These are phyloP conservation scores for Lissocephala sabroskyi DNA, from an alignment of 2,888 invertebrate species.

Conservation along the genomic window DNA sequence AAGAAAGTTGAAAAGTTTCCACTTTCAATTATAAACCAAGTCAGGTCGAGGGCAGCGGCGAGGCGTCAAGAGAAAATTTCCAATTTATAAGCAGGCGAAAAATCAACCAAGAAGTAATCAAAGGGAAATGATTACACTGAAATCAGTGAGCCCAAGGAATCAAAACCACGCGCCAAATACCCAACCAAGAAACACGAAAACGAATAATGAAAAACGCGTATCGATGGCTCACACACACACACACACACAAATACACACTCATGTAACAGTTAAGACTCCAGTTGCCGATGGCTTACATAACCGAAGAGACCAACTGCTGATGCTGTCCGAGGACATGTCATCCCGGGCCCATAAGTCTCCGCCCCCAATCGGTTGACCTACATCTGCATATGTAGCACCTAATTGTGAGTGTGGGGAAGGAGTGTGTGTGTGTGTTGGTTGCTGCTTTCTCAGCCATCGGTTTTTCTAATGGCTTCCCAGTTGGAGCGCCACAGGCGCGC, in stretches of 20 bases:
- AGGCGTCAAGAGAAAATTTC: slow-evolving; percentile 26
- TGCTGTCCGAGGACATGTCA: too few relatives aligned
- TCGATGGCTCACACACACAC: slow-evolving; percentile 2
- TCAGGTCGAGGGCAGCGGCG: slow-evolving; percentile 19
- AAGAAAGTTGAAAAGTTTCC: slow-evolving; percentile 49
- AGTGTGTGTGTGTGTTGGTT: not conserved
- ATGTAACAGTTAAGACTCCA: too few relatives aligned
- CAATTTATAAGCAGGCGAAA: slow-evolving; percentile 37
- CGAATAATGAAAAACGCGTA: slow-evolving; percentile 5
- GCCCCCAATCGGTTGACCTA: slow-evolving; percentile 19
- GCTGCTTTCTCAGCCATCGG: not conserved
- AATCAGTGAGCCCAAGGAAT: slow-evolving; percentile 35
- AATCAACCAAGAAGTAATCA: too few relatives aligned
- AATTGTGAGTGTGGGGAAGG: slow-evolving; percentile 9
- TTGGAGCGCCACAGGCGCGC: not conserved
- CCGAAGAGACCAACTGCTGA: too few relatives aligned
- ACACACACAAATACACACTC: too few relatives aligned
- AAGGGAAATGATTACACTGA: too few relatives aligned
- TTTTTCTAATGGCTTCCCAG: slow-evolving; percentile 3
- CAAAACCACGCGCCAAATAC: slow-evolving; percentile 21
- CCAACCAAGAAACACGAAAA: slow-evolving; percentile 1
- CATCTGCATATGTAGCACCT: slow-evolving; percentile 33
- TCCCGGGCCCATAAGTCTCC: not conserved
- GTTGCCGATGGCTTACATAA: too few relatives aligned
- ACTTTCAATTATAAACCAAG: slow-evolving; percentile 49